Base-by-base conservation (phyloP, 2,888 invertebrate genomes). In the Dasysyrphus tricinctus region DNA sequence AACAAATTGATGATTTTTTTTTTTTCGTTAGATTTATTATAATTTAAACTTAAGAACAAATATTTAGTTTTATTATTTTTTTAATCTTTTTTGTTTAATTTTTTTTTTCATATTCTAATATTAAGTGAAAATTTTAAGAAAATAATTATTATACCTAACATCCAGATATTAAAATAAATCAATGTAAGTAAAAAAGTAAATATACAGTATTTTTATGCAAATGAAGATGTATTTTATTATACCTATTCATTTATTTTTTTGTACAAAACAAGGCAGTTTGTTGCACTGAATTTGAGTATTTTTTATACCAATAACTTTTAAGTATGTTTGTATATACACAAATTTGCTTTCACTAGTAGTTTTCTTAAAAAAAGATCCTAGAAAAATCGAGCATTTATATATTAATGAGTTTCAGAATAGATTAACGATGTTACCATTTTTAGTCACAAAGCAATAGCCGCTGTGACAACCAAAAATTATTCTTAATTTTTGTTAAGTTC, bases 181-280 rank as follows among this genome's bases (percentile, higher is more conserved):
- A 61, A 49, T 70, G 57, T 74, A 82, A 47, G 72, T 70, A 29
- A 73, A 19, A 39, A 61, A 1, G 14, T 7, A 39, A 24, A 59
- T 70, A 79, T 63, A 32, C 32, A 79, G 49, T 83, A 83, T 83
- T 83, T 83, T 79, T 83, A 83, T 83, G 79, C 74, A 39, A 39
- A 57, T 56, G 11, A 12, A 19, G 59, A 5, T 51, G 42, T 2
- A 5, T 57, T 14, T 54, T 67, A 72, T n/a, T n/a, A n/a, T n/a
- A n/a, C n/a, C n/a, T n/a, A n/a, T n/a, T n/a, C n/a, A n/a, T 42
- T 56, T 51, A 14, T 59, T 44, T n/a, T 49, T 19, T 32, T 14
- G 0, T n/a, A 44, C 3, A 44, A 14, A 44, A 7, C n/a, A 44
- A 42, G 14, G 14, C 5, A 39, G 12, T 39, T 12, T 42, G 5